These are phyloP conservation scores for Tor tambroides DNA, from an alignment of 2,113 vertebrate species.

Conservation along the genomic window DNA sequence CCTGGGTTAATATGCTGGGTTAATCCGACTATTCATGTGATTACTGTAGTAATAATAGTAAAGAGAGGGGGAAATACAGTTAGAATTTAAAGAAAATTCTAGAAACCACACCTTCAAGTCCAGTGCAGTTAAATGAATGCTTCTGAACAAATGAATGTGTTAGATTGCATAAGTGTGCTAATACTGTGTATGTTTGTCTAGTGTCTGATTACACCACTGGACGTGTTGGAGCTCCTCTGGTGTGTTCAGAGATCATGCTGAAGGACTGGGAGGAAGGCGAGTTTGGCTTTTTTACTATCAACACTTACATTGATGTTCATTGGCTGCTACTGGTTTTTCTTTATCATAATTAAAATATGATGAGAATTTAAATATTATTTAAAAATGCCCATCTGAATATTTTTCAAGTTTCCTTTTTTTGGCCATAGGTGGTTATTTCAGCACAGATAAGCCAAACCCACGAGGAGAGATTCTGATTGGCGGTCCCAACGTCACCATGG, in stretches of 20 bases:
- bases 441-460: conserved; percentile 90
- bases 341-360: too few relatives aligned
- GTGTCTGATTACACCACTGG: conserved; percentile 95
- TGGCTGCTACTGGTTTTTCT: too few relatives aligned
- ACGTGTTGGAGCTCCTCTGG: conserved; percentile 92
- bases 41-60: not conserved
- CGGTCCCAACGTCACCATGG: conserved; percentile 92
- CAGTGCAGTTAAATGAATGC: not conserved
- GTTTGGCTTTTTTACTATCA: conserved; percentile 37
- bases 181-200: conserved; percentile 63
- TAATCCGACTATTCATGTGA: not conserved
- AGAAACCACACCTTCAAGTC: not conserved
- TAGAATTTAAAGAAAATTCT: not conserved
- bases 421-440: conserved; percentile 88
- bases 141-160: not conserved
- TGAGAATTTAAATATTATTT: not conserved
- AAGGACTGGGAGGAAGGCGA: conserved; percentile 97
- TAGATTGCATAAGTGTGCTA: not conserved
- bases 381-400: not conserved
- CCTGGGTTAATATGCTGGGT: not conserved
- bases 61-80: not conserved
- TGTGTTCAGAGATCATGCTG: conserved; percentile 92
- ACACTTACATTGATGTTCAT: too few relatives aligned
- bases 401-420: not conserved
- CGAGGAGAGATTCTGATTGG: conserved; percentile 94